phyloP scores from a whole-genome alignment of 2,113 vertebrate genomes.

The Uropsilus gracilis region DNA sequence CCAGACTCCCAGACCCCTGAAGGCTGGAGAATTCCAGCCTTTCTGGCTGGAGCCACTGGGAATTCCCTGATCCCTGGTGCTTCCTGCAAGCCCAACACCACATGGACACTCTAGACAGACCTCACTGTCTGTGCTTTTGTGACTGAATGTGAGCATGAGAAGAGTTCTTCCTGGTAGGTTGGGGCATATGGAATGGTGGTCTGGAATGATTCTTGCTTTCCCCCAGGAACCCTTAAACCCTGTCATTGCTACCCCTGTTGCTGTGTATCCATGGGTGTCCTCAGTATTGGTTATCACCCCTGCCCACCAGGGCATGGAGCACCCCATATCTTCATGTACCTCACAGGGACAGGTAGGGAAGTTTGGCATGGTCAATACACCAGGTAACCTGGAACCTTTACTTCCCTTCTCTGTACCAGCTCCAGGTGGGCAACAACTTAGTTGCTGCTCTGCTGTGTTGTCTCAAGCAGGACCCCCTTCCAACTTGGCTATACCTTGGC shows the following conservation, averaged over 20 bases:
- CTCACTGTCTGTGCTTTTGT: not conserved
- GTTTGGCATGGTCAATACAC: not conserved
- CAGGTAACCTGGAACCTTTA: rapidly evolving
- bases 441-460: not conserved
- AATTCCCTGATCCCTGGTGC: not conserved
- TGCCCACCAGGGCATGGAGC: not conserved
- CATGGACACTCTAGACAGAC: too few relatives aligned
- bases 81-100: not conserved
- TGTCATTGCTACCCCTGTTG: not conserved
- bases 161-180: not conserved
- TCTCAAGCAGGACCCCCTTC: not conserved
- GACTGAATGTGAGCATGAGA: rapidly evolving
- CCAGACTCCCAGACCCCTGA: not conserved
- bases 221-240: rapidly evolving
- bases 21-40: not conserved
- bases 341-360: rapidly evolving
- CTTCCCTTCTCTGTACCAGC: not conserved
- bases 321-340: not conserved
- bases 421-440: not conserved
- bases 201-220: not conserved
- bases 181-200: not conserved
- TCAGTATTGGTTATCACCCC: not conserved
- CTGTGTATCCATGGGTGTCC: too few relatives aligned
- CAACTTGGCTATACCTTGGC: not conserved
- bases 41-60: not conserved